Evolutionary conservation across 1,140 invertebrate genomes (phyloP), one percentile per base, ranked within the genome.

Genomic region (Zeugodacus cucurbitae): DNA sequence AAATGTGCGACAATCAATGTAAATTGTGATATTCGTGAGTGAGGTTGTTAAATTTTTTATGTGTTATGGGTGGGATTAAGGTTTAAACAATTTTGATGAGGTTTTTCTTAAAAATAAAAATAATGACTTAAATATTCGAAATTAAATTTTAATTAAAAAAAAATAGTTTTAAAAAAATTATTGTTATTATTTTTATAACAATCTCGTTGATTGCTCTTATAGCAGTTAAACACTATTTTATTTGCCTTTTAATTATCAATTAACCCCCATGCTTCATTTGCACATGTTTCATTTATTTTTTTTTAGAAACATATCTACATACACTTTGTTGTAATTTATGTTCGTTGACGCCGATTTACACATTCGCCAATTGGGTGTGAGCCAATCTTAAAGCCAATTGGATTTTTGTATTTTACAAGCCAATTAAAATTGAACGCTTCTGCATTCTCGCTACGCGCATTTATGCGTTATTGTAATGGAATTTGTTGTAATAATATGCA

Each of bases 371-470:
- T 88, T 87, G 62, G 54, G 64, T 78, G 48, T 88, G 20, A 82
- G 44, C 64, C 57, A 86, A 86, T 74, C 54, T 86, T 48, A 44
- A 70, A 88, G 88, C 92, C 92, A 92, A 93, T 93, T 93, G 92
- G 92, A 93, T 93, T 93, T 92, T 91, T 91, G 89, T 90, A 89
- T 90, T 91, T 92, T 89, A 91, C 87, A 87, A 87, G 91, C 92
- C 92, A 91, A 93, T 93, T 91, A 86, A n/a, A 82, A 54, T 82
- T n/a, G 74, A 14, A 26, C 41, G 41, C 74, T 3, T 26, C 26
- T 29, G 10, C n/a, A 8, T 26, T 48, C 22, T 26, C 11, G n/a
- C 41, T 82, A 29, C 74, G 74, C 26, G n/a, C 26, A 54, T 82
- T 82, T 82, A 82, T 82, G 74, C 74, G 74, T 48, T 54, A n/a